Conservation (phyloP, 1,140 invertebrate species). For the Drosophila carrolli region DNA sequence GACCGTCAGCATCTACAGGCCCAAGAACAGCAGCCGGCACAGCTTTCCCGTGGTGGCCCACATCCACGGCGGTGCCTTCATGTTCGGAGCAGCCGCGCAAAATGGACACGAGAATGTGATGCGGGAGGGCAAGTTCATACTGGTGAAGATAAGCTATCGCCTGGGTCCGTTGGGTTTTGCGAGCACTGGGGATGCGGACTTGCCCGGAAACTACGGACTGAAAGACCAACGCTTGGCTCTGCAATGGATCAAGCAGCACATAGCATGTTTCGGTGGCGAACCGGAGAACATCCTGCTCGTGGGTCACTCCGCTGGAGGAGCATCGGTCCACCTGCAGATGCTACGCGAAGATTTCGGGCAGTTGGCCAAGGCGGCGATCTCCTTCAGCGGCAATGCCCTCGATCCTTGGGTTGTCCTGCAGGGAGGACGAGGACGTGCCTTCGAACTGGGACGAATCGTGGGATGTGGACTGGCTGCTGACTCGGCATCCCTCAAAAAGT, state of each 20-base stretch:
- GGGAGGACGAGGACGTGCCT: conserved; percentile 86
- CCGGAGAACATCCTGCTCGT: conserved; percentile 86
- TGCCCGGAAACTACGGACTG: conserved; percentile 88
- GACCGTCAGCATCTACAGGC: conserved; percentile 82
- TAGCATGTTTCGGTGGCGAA: conserved; percentile 87
- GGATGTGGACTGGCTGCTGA: conserved; percentile 85
- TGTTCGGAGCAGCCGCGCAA: conserved; percentile 83
- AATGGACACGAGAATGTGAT: conserved; percentile 87
- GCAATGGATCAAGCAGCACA: conserved; percentile 87
- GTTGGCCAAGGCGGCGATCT: conserved; percentile 57
- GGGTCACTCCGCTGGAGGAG: conserved; percentile 87
- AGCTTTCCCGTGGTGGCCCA: conserved; percentile 85
- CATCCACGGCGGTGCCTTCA: conserved; percentile 86
- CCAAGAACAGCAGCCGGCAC: conserved; percentile 33
- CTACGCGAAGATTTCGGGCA: conserved; percentile 85
- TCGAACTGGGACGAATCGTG: conserved; percentile 85
- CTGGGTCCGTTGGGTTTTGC: conserved; percentile 88
- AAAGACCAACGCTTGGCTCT: conserved; percentile 88
- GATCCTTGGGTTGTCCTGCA: conserved; percentile 84
- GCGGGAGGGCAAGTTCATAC: conserved; percentile 86
- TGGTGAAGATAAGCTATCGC: conserved; percentile 89
- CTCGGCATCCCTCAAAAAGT: conserved; percentile 85
- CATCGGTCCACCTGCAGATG: conserved; percentile 88
- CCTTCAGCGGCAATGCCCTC: conserved; percentile 70
- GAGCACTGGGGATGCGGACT: conserved; percentile 86